Evolutionary conservation across 1,140 invertebrate species (phyloP), one percentile per base, ranked within the genome.

Genomic region (fruit fly (Drosophila melanogaster)): DNA sequence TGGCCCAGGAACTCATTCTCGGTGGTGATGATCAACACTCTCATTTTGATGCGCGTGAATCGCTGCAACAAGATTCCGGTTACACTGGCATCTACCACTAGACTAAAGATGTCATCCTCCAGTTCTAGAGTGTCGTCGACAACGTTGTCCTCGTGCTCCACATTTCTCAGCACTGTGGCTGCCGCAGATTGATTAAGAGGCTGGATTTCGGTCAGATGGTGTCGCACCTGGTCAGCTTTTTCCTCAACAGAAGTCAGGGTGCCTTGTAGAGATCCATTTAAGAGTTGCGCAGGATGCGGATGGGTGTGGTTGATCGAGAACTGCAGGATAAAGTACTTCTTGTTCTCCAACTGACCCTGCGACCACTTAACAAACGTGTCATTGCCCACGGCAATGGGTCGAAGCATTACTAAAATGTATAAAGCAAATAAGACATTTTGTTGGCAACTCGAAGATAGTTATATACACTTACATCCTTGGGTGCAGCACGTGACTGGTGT

Each of bases 291-390:
- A 5, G 90, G 90, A 90, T 91, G 84, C 3, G 90, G 90, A 35
- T 79, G 69, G 2, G 90, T 92, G 51, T 84, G 76, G 53, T 91
- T 91, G 17, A 86, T 70, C 61, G 90, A 92, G 56, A 92, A 92
- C 71, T 92, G 90, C 22, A 92, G 38, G 7, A 92, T 90, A 11
- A 91, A 92, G 60, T 90, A 92, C 57, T 92, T 92, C n/a, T 90
- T 91, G 41, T 77, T 79, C 7, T 80, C 71, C 55, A 92, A 22
- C 46, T 83, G 74, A 1, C 81, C 84, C 67, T 91, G 81, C 0
- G 90, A 90, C 90, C 90, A 92, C 24, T 87, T 86, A 1, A 92
- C 87, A 70, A 84, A 92, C 7, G 87, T 91, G 15, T 90, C 85
- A 14, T 91, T 90, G 55, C 81, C 78, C 47, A 92, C 53, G 17